Evolutionary conservation across 2,888 invertebrate species (phyloP), one percentile per base, ranked within the genome.

Genomic region (Silvanus unidentatus): DNA sequence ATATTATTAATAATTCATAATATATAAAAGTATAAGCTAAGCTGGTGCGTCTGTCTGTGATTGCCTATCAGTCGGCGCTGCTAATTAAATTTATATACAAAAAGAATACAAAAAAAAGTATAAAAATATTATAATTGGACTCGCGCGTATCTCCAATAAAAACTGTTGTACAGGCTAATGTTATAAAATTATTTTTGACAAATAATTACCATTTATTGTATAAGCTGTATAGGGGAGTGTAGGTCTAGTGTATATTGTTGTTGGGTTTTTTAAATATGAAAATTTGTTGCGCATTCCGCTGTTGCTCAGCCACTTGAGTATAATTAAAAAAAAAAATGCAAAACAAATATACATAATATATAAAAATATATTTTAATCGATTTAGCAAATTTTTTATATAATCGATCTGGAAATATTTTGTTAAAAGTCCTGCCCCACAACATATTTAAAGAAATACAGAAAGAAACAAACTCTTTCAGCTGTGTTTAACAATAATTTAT

Each of bases 181-280:
- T 66, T 68, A 32, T 47, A 59, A 69, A 63, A 65, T 69, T 69
- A 69, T 70, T 70, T 40, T 70, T 69, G 68, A 69, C 69, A 69
- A 67, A 69, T 68, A 66, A 69, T 68, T 69, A 70, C 69, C 68
- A 69, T 64, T 64, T 62, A 63, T 63, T 65, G 60, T 68, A 65
- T 70, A 70, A 69, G 66, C 61, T 67, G 66, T 68, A 69, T 68
- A 68, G 63, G 66, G 66, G 64, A 66, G 63, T 62, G 60, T 69
- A 69, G 69, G 61, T 66, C 58, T 69, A 68, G 64, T 68, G 65
- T 68, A 70, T 62, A 65, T 66, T 65, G 59, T 69, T 69, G 66
- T 68, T 69, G 69, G 66, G 65, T 68, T 68, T 67, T 64, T 52
- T 49, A 22, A 22, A 22, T 22, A 22, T 32, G n/a, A 32, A 49